These are phyloP conservation scores for Nanorana parkeri DNA, from an alignment of 2,113 vertebrate species.

Conservation along the genomic window DNA sequence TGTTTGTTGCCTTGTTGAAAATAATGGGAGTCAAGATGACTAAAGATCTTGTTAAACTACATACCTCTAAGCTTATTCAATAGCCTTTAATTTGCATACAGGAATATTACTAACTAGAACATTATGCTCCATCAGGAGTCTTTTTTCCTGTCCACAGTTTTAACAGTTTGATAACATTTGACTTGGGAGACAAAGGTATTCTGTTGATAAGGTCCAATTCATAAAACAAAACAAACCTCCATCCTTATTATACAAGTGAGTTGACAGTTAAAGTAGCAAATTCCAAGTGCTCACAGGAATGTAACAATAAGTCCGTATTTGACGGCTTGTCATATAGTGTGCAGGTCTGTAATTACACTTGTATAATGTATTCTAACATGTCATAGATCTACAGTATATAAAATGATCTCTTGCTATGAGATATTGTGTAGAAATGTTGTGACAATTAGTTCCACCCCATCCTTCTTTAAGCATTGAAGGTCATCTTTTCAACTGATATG, in stretches of 20 bases:
- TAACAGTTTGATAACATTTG: background rate
- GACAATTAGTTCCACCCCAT: constrained; percentile 19
- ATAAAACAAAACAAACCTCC: background rate
- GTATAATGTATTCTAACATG: constrained; percentile 17
- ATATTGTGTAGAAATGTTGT: constrained; percentile 16
- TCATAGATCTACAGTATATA: constrained; percentile 13
- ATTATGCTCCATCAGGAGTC: too few relatives aligned
- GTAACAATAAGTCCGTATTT: background rate
- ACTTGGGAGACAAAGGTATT: background rate
- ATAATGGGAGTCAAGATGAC: background rate
- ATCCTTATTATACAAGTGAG: background rate
- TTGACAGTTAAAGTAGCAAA: constrained; percentile 6
- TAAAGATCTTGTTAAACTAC: background rate
- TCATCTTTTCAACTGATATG: constrained; percentile 2
- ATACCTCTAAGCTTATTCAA: background rate
- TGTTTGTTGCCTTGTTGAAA: background rate
- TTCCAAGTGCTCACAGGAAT: background rate
- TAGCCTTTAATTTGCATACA: background rate
- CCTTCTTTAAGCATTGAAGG: background rate
- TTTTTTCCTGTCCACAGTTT: background rate
- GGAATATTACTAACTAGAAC: too few relatives aligned
- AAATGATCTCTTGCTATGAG: constrained; percentile 1
- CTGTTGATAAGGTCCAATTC: background rate
- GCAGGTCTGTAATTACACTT: constrained; percentile 9
- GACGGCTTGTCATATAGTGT: constrained; percentile 14